A percentile compares a stretch with the other conserved stretches of the same genome.
Conservation (phyloP, 2,888 invertebrate species). For the Nomada hirtipes region DNA sequence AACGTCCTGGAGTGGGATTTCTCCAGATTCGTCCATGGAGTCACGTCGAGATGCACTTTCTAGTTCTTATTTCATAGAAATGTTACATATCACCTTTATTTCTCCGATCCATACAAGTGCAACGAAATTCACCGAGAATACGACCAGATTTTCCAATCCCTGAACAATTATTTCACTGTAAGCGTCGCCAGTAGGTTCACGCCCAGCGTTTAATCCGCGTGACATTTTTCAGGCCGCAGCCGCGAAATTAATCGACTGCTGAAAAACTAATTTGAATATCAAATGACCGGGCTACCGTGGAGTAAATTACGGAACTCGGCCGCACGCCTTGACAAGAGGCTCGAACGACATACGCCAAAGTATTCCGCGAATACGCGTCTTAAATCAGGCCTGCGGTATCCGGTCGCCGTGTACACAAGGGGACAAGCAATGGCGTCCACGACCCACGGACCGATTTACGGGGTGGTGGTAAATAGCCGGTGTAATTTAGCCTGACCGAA, state of each 20-base stretch:
- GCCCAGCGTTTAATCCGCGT: slow-evolving; percentile 1
- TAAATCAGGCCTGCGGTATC: slow-evolving; percentile 61
- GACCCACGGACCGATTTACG: slow-evolving; percentile 70
- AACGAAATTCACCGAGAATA: too few relatives aligned
- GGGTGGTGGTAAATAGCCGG: slow-evolving; percentile 66
- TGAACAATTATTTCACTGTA: neutral
- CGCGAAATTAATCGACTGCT: slow-evolving; percentile 54
- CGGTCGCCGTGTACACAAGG: slow-evolving; percentile 51
- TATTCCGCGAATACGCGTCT: slow-evolving; percentile 57
- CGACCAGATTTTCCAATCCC: neutral
- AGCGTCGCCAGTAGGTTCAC: neutral
- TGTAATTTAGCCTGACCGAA: slow-evolving; percentile 70
- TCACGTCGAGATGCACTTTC: too few relatives aligned
- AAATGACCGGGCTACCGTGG: slow-evolving; percentile 35
- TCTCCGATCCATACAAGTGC: too few relatives aligned
- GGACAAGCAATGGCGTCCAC: slow-evolving; percentile 40
- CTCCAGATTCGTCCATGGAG: too few relatives aligned
- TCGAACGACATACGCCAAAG: slow-evolving; percentile 51
- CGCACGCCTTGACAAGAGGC: slow-evolving; percentile 26
- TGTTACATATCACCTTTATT: neutral
- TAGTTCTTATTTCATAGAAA: too few relatives aligned
- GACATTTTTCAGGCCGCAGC: slow-evolving; percentile 20
- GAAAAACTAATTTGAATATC: slow-evolving; percentile 61
- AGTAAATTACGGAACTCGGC: slow-evolving; percentile 46
- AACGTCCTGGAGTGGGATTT: too few relatives aligned